Base-by-base conservation (phyloP, 2,888 invertebrate genomes). In the Pseudococcus viburni region DNA sequence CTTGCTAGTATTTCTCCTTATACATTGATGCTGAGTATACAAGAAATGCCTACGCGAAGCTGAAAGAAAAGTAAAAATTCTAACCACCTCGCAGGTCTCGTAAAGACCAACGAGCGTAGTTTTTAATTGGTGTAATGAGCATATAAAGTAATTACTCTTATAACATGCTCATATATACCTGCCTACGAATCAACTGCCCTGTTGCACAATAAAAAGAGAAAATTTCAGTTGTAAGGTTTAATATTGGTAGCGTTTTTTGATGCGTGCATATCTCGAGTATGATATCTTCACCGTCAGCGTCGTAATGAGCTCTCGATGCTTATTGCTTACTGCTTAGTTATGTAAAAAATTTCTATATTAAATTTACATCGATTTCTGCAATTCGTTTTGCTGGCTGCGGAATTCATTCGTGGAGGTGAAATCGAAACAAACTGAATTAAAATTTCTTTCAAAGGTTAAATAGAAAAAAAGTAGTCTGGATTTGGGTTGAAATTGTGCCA, bases 171-270 rank as follows among this genome's bases (percentile, higher is more conserved):
- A 55, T 55, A 55, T 55, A 15, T 51, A 55, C 55, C 55, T 55
- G 55, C 22, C n/a, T 19, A 59, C n/a, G 17, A 5, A 1, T 15
- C 55, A 1, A n/a, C 22, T 64, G 64, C 64, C 64, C 19, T 8
- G 22, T 64, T 64, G 64, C 64, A 64, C 64, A 64, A 64, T 64
- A 64, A 64, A 64, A 64, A 64, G 64, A 64, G 64, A 64, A 64
- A 64, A 64, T 64, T 64, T 64, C 22, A 64, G 64, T 22, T 12
- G 22, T 64, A 64, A 22, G 19, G 19, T 64, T 64, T 64, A 22
- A 64, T 64, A 64, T 22, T 22, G 19, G 8, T 64, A 64, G 11
- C 9, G 19, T 19, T 64, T 42, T 22, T 64, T 19, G 64, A 64
- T 22, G 19, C 64, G 64, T 64, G 22, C 22, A n/a, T 64, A 64